These are phyloP conservation scores for Sebastes itinus DNA, from an alignment of 2,797 vertebrate species.

Conservation along the genomic window DNA sequence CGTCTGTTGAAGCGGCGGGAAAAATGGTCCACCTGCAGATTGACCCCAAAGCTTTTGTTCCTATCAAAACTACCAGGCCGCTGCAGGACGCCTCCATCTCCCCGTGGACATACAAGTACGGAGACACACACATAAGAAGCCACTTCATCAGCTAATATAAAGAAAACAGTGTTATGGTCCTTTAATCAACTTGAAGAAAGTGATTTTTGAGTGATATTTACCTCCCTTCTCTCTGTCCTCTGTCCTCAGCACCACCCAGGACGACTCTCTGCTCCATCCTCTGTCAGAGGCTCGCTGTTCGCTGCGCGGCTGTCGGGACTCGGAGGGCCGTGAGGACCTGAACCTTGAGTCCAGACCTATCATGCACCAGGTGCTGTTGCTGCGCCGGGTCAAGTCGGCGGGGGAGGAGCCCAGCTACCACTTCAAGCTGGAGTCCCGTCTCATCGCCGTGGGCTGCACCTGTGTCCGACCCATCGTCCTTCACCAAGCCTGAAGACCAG, in stretches of 20 bases:
- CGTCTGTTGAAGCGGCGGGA: accelerated
- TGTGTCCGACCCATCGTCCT: constrained; percentile 71
- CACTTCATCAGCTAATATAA: neutral
- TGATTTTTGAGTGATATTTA: neutral
- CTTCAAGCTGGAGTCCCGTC: constrained; percentile 73
- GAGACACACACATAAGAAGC: neutral
- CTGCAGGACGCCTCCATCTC: constrained; percentile 79
- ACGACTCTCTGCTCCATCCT: constrained; percentile 58
- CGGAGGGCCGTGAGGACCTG: constrained; percentile 53
- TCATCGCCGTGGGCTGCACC: constrained; percentile 83
- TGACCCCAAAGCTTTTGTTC: constrained; percentile 17
- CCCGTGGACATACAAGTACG: constrained; percentile 82
- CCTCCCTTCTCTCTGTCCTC: neutral
- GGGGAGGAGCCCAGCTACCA: constrained; percentile 16
- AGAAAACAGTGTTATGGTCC: accelerated
- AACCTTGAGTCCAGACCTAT: constrained; percentile 77
- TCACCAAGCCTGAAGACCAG: constrained; percentile 36
- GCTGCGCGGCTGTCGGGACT: constrained; percentile 72
- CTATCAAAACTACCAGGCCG: neutral
- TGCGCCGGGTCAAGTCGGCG: constrained; percentile 59
- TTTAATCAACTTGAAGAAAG: neutral
- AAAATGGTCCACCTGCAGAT: constrained; percentile 64
- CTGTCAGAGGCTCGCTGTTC: constrained; percentile 72
- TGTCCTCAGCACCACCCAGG: constrained; percentile 48
- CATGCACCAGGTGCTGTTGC: constrained; percentile 72